These are phyloP conservation scores for Hucho hucho DNA, from an alignment of 2,113 vertebrate genomes.

Conservation along the genomic window DNA sequence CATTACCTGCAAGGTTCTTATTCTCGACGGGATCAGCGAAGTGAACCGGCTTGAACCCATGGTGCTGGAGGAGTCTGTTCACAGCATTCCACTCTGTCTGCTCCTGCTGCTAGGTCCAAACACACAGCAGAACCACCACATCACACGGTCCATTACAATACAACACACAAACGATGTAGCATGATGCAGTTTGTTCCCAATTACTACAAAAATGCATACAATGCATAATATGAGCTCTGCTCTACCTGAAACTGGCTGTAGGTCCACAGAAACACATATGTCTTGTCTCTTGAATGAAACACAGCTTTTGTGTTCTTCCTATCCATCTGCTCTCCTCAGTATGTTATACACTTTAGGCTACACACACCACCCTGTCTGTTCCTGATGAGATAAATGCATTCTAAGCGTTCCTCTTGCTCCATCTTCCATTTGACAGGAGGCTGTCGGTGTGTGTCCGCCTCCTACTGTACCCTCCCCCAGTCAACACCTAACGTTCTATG, in stretches of 20 bases:
- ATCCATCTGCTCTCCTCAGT: conserved; percentile 30
- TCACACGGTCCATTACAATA: not conserved
- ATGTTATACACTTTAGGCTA: not conserved
- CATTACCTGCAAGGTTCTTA: conserved; percentile 72
- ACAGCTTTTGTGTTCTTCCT: conserved; percentile 7
- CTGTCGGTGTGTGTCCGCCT: not conserved
- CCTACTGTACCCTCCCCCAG: not conserved
- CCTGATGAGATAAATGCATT: not conserved
- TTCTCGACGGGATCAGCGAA: conserved; percentile 68
- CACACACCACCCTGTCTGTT: not conserved
- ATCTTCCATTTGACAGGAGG: not conserved
- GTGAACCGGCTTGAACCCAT: conserved; percentile 79
- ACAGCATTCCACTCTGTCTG: conserved; percentile 82
- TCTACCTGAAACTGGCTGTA: conserved; percentile 67
- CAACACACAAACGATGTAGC: not conserved
- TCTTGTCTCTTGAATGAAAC: conserved; percentile 45
- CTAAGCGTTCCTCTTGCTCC: not conserved
- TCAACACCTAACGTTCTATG: no score
- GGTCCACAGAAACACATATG: conserved; percentile 71
- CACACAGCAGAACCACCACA: not conserved
- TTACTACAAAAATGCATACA: not conserved
- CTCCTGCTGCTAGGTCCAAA: conserved; percentile 68
- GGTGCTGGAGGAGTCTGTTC: conserved; percentile 76
- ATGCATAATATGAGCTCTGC: not conserved
- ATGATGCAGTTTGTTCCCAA: no score